Base-by-base conservation (phyloP, 1,140 invertebrate species). In the Nephotettix cincticeps region DNA sequence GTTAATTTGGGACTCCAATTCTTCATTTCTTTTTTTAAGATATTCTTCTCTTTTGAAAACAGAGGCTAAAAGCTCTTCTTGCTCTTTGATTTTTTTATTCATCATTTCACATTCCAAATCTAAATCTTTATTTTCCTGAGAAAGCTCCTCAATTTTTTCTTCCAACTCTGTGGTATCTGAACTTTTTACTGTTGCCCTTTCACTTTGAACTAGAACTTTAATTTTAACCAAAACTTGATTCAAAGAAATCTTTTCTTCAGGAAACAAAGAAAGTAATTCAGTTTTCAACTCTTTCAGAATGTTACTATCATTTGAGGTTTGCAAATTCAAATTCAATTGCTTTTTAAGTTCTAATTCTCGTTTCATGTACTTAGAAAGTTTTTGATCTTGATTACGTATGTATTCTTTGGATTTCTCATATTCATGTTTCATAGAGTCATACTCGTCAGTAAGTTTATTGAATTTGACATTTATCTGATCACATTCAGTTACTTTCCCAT, bases 21-120 rank as follows among this genome's bases (percentile, higher is more conserved):
- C 56, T 23, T 2, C 9, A 23, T 27, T 61, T 28, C 9, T 1
- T 27, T 61, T 61, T 9, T 27, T 61, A 6, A 61, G n/a, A 27
- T 61, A 21, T 61, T 61, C 56, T 28, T 61, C 56, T 61, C 56
- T 25, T 27, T 61, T 25, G 9, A 61, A 61, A 11, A 29, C 56
- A 11, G 56, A 61, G 9, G 23, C 21, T 23, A 61, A 23, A 21
- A 27, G 13, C 27, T 61, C 27, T 61, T 61, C 25, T 27, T 61
- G 56, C n/a, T 61, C 56, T 61, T 61, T 27, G 2, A 61, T 61
- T 9, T 61, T 21, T 61, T 61, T 61, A 25, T 61, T 25, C 56
- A 61, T 61, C 56, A 61, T 61, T 27, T 61, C 56, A 61, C 56
- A 61, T 23, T 61, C 56, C 6, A 6, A 27, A 28, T 61, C 56